phyloP scores from a whole-genome alignment of 1,140 invertebrate species.

The Lordiphosa collinella region DNA sequence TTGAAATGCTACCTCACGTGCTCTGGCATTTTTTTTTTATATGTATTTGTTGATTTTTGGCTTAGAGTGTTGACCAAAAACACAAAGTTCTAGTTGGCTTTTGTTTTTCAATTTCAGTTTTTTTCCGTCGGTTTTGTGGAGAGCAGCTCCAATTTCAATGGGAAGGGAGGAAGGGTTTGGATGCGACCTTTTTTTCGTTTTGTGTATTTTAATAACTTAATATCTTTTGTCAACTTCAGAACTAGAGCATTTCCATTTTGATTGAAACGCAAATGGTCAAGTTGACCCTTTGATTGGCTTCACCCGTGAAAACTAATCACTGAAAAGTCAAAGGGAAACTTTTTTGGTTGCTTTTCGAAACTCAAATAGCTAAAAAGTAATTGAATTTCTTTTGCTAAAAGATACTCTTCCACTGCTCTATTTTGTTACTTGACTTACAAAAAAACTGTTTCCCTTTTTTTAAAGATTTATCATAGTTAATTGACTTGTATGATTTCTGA shows the following conservation, averaged over 20 bases:
- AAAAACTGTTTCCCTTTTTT: no score
- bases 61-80: slow-evolving; percentile 78
- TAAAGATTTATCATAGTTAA: no score
- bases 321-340: slow-evolving; percentile 9
- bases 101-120: slow-evolving; percentile 69
- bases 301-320: slow-evolving; percentile 21
- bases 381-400: background rate
- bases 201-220: slow-evolving; percentile 69
- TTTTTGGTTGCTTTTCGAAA: slow-evolving; percentile 20
- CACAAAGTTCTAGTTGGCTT: slow-evolving; percentile 70
- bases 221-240: slow-evolving; percentile 57
- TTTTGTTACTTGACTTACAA: no score
- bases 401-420: background rate
- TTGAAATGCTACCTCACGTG: slow-evolving; percentile 76
- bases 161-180: background rate
- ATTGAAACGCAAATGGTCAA: slow-evolving; percentile 61
- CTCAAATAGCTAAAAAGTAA: background rate
- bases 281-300: slow-evolving; percentile 39
- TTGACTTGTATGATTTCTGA: no score
- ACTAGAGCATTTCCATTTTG: slow-evolving; percentile 53
- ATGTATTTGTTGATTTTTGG: slow-evolving; percentile 73
- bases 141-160: slow-evolving; percentile 45
- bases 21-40: slow-evolving; percentile 56
- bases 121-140: slow-evolving; percentile 19
- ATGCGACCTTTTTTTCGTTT: slow-evolving; percentile 14